Evolutionary conservation across 2,113 vertebrate genomes (phyloP).

Genomic region (Chaetodon trifascialis): DNA sequence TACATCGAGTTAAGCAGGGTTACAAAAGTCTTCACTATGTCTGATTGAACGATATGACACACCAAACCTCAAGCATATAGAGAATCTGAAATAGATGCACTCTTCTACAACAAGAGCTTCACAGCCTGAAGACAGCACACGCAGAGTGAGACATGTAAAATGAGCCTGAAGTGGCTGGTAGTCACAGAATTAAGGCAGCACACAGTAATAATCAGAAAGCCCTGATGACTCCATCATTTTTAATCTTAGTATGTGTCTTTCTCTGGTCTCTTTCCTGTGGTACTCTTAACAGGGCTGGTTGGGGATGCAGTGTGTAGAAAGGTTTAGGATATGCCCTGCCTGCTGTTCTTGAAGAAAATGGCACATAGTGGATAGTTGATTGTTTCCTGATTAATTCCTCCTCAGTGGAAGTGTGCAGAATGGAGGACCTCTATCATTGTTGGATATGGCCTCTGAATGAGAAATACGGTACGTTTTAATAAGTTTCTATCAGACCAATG

Average conservation of each 20-base stretch:
- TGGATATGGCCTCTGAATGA: slow-evolving; percentile 30
- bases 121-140: no score
- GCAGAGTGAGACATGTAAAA: background rate
- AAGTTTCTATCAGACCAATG: slow-evolving; percentile 32
- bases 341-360: slow-evolving; percentile 31
- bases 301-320: slow-evolving; percentile 34
- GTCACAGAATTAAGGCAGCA: background rate
- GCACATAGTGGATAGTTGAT: slow-evolving; percentile 39
- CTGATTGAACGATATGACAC: no score
- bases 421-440: slow-evolving; percentile 24
- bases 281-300: slow-evolving; percentile 30
- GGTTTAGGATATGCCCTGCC: slow-evolving; percentile 35
- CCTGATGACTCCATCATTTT: background rate
- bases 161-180: background rate
- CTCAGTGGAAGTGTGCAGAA: slow-evolving; percentile 22
- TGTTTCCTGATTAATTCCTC: slow-evolving; percentile 51
- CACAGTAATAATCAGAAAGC: slow-evolving; percentile 12
- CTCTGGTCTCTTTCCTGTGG: background rate
- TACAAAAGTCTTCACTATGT: no score
- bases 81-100: no score
- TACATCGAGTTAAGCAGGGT: no score
- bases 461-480: slow-evolving; percentile 33
- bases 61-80: no score
- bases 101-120: background rate
- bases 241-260: slow-evolving; percentile 1